A percentile compares a stretch with the other conserved stretches of the same genome.
These are phyloP conservation scores for Chelonus insularis DNA, from an alignment of 1,140 invertebrate species.

Conservation along the genomic window DNA sequence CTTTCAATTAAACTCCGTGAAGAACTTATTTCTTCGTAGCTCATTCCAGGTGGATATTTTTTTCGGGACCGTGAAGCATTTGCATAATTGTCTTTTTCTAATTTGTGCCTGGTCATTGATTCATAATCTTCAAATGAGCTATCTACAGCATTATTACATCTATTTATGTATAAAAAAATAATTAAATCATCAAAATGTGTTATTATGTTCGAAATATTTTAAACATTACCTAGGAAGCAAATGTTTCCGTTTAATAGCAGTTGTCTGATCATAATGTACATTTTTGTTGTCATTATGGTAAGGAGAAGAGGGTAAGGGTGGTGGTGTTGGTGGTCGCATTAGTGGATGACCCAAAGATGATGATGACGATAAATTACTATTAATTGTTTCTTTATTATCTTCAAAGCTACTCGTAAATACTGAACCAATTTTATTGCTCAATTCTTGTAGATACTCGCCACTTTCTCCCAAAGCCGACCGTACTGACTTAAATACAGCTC, in stretches of 20 bases:
- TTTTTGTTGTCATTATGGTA: too few relatives aligned
- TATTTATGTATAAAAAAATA: too few relatives aligned
- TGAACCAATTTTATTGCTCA: constrained; percentile 54
- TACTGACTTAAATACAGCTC: constrained; percentile 54
- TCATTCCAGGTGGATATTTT: constrained; percentile 55
- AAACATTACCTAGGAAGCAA: too few relatives aligned
- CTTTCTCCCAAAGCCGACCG: constrained; percentile 53
- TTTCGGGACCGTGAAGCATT: constrained; percentile 37
- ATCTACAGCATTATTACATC: too few relatives aligned
- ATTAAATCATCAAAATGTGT: too few relatives aligned
- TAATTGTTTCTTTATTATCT: constrained; percentile 53
- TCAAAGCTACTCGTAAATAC: constrained; percentile 56
- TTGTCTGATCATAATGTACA: too few relatives aligned
- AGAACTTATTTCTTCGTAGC: constrained; percentile 56
- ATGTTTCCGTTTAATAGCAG: too few relatives aligned
- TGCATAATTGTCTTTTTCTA: constrained; percentile 50
- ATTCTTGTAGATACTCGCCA: constrained; percentile 55
- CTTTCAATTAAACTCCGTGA: constrained; percentile 40
- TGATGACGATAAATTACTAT: too few relatives aligned
- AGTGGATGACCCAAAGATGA: too few relatives aligned
- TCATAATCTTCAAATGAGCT: constrained; percentile 60
- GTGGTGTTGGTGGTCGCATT: too few relatives aligned
- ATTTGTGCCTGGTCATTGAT: constrained; percentile 54
- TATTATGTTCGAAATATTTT: too few relatives aligned
- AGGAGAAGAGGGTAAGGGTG: constrained; percentile 43